phyloP scores from a whole-genome alignment of 2,888 invertebrate genomes.

The Himalopsyche anomala region DNA sequence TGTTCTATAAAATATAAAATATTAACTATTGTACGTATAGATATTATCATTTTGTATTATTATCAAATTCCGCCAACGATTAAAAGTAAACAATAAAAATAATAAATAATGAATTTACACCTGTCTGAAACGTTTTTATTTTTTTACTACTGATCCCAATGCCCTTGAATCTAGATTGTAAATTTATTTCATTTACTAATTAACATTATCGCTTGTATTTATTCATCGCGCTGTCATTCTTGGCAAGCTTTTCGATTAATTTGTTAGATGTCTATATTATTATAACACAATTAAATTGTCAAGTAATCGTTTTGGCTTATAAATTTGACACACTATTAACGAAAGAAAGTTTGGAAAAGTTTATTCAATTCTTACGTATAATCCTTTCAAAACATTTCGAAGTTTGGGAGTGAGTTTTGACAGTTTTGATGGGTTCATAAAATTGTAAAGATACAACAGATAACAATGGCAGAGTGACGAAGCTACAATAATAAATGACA shows the following conservation, averaged over 20 bases:
- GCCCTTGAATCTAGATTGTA: neutral
- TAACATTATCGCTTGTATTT: neutral
- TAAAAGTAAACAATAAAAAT: too few relatives aligned
- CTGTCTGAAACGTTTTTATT: too few relatives aligned
- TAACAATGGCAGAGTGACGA: conserved; percentile 15
- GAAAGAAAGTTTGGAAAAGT: neutral
- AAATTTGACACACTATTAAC: conserved; percentile 37
- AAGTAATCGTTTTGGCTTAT: conserved; percentile 36
- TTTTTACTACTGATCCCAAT: neutral
- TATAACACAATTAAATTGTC: conserved; percentile 24
- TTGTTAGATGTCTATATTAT: neutral
- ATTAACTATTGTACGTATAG: too few relatives aligned
- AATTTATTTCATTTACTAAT: neutral
- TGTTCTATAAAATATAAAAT: too few relatives aligned
- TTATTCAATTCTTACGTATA: conserved; percentile 39
- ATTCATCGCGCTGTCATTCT: conserved; percentile 18
- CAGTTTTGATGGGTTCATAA: conserved; percentile 40
- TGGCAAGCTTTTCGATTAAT: conserved; percentile 13
- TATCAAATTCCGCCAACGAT: too few relatives aligned
- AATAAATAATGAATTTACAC: too few relatives aligned
- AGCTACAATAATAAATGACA: conserved; percentile 15
- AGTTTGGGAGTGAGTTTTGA: conserved; percentile 2
- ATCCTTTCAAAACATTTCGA: conserved; percentile 42
- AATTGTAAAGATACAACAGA: conserved; percentile 28
- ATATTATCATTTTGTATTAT: too few relatives aligned